A percentile compares a stretch with the other conserved stretches of the same genome.
Conservation (phyloP, 2,113 vertebrate species). For the Bufo gargarizans region DNA sequence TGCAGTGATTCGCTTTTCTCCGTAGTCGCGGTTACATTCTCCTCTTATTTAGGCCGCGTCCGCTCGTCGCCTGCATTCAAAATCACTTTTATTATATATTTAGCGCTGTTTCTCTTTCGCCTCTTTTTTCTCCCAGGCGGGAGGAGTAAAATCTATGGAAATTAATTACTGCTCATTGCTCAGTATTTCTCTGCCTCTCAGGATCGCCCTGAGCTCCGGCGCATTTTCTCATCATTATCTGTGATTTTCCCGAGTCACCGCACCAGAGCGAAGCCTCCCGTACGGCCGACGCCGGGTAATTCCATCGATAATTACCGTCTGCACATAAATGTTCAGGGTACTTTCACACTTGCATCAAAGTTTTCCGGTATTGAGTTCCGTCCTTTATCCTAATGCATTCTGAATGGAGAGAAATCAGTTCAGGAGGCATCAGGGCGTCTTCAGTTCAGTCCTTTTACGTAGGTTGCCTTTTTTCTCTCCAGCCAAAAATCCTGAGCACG, state of each 20-base stretch:
- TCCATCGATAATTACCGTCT: too few relatives aligned
- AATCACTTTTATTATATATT: conserved; percentile 2
- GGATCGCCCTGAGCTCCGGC: conserved; percentile 1
- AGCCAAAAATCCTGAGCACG: too few relatives aligned
- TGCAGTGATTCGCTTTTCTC: neutral
- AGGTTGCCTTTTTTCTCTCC: too few relatives aligned
- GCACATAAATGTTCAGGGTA: too few relatives aligned
- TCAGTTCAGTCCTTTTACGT: too few relatives aligned
- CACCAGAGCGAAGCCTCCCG: neutral
- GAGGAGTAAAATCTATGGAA: conserved; percentile 25
- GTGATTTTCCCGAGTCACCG: neutral
- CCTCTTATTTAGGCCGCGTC: neutral
- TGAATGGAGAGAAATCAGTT: too few relatives aligned
- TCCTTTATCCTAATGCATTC: too few relatives aligned
- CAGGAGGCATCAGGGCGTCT: too few relatives aligned
- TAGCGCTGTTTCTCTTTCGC: conserved; percentile 42
- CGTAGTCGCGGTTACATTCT: neutral
- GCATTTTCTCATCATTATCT: conserved; percentile 32
- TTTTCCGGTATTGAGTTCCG: too few relatives aligned
- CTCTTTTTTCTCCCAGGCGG: conserved; percentile 7
- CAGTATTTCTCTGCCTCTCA: neutral
- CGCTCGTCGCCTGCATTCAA: neutral
- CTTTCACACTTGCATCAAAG: too few relatives aligned
- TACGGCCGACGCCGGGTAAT: too few relatives aligned
- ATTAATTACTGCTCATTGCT: conserved; percentile 38